Evolutionary conservation across 2,113 vertebrate genomes (phyloP), one percentile per base, ranked within the genome.

Genomic region (Parus major): DNA sequence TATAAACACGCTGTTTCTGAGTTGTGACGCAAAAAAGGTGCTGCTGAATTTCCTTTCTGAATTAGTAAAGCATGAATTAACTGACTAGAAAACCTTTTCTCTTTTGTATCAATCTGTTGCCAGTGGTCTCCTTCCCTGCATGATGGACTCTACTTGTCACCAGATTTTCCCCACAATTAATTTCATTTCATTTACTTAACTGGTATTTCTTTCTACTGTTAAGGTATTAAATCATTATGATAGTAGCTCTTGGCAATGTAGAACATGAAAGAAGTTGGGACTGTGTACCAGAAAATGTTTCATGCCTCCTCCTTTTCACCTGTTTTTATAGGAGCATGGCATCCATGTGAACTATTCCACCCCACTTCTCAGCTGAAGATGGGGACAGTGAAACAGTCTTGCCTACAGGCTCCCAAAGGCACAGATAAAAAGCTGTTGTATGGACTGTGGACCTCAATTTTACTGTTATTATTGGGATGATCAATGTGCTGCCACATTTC

Each of bases 21-120:
- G 20, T 33, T 60, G 41, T 0, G 0, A 28, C 10, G 7, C 2
- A 4, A 9, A 28, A 66, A 61, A 3, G 10, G 15, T 15, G 25
- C 9, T 73, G 41, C 25, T 76, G 50, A 72, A 57, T 73, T 70
- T 83, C n/a, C 35, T 70, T 77, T 61, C 55, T 44, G 28, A 82
- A 69, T 18, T 50, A 78, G 52, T 29, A 16, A 82, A 87, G 29
- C 50, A 53, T n/a, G 12, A 65, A 60, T 36, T 47, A 81, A 83
- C 77, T 66, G 36, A 70, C 36, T 16, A 25, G n/a, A 71, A 88
- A 78, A 66, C 8, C 28, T 80, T 27, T 53, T 41, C 31, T 63
- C 39, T 75, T 53, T 66, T 71, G 11, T 24, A 31, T 44, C 31
- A 42, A 36, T 82, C 3, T 2, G 59, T 28, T 65, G 24, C 31